Evolutionary conservation across 2,113 vertebrate genomes (phyloP).

Genomic region (Nansenia antarctica): DNA sequence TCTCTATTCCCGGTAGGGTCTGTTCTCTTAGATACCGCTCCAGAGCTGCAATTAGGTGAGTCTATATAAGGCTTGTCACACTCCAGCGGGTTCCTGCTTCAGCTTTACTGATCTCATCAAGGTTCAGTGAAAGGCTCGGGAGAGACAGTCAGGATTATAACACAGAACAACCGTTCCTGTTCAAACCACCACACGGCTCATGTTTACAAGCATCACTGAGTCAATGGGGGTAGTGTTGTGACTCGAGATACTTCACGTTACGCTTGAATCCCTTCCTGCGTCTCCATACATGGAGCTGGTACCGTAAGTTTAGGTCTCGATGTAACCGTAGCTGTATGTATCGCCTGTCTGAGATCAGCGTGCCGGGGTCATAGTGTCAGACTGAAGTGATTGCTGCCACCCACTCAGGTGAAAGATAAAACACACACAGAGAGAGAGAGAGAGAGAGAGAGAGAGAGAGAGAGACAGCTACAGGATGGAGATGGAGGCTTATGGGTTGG

Average conservation of each 20-base stretch:
- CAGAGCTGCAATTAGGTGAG: background rate
- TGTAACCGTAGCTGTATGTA: no score
- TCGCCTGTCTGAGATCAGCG: background rate
- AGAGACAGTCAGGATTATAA: slow-evolving; percentile 6
- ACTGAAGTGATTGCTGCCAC: slow-evolving; percentile 14
- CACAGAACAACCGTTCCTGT: slow-evolving; percentile 2
- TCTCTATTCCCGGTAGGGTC: background rate
- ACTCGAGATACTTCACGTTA: slow-evolving; percentile 7
- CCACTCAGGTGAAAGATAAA: slow-evolving; percentile 34
- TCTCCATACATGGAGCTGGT: background rate
- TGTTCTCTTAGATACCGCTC: background rate
- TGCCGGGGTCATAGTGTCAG: background rate
- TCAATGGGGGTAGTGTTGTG: slow-evolving; percentile 16
- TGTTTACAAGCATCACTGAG: slow-evolving; percentile 12
- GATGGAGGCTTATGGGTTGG: slow-evolving; percentile 25
- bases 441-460: background rate
- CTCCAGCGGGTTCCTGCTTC: background rate
- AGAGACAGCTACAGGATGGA: slow-evolving; percentile 13
- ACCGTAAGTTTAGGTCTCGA: background rate
- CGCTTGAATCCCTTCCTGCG: slow-evolving; percentile 3
- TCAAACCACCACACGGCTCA: slow-evolving; percentile 9
- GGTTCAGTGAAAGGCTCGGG: background rate
- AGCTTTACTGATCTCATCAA: background rate
- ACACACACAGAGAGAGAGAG: slow-evolving; percentile 3
- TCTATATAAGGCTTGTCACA: background rate